Evolutionary conservation across 1,140 invertebrate genomes (phyloP).

Genomic region (Psix sp.): DNA sequence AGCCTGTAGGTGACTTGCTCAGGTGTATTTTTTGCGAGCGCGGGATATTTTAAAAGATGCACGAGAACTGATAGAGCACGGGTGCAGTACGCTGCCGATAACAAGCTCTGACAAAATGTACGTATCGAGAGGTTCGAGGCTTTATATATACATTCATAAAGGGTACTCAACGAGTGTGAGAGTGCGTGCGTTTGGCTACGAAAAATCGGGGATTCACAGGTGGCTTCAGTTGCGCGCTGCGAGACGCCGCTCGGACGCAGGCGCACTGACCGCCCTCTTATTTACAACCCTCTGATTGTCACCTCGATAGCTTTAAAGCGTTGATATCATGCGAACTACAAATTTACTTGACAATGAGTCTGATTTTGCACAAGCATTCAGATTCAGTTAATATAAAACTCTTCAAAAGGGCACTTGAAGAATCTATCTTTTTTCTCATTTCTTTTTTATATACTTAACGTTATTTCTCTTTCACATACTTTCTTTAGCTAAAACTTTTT

Average conservation of each 20-base stretch:
- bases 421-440: too few relatives aligned
- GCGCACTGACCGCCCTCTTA: conserved; percentile 28
- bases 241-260: conserved; percentile 30
- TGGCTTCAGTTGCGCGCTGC: conserved; percentile 49
- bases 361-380: too few relatives aligned
- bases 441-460: too few relatives aligned
- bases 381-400: too few relatives aligned
- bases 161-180: conserved; percentile 44
- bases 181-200: conserved; percentile 51
- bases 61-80: too few relatives aligned
- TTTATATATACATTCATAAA: conserved; percentile 60
- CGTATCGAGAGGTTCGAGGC: conserved; percentile 52
- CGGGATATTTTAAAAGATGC: too few relatives aligned
- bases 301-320: conserved; percentile 21
- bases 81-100: conserved; percentile 45
- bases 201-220: conserved; percentile 56
- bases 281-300: conserved; percentile 36
- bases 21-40: too few relatives aligned
- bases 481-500: too few relatives aligned
- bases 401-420: too few relatives aligned
- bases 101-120: conserved; percentile 56
- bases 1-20: too few relatives aligned
- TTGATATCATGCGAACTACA: conserved; percentile 31
- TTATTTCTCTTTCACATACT: too few relatives aligned
- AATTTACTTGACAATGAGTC: conserved; percentile 24